Evolutionary conservation across 2,888 invertebrate genomes (phyloP).

Genomic region (Agapetus fuscipes): DNA sequence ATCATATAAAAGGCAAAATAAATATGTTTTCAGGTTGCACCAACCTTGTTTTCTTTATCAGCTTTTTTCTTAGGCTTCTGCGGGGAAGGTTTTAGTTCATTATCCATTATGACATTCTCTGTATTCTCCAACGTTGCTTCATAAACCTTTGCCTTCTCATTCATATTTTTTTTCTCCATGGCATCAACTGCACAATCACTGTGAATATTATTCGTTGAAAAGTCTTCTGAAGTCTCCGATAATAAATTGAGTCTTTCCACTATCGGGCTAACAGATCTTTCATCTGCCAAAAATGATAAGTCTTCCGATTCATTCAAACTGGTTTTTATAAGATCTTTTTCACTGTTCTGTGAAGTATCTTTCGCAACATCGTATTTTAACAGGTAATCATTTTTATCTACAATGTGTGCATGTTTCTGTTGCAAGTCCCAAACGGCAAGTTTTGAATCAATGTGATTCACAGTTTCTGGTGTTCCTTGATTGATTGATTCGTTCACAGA

Average conservation of each 20-base stretch:
- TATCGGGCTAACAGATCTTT: slow-evolving; percentile 10
- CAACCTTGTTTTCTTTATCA: slow-evolving; percentile 16
- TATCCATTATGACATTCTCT: too few species aligned
- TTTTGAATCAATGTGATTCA: slow-evolving; percentile 16
- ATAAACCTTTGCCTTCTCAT: background rate
- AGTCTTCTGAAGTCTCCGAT: background rate
- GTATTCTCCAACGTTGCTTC: too few species aligned
- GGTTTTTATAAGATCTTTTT: slow-evolving; percentile 5
- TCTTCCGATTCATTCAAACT: slow-evolving; percentile 11
- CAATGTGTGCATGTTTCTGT: slow-evolving; percentile 10
- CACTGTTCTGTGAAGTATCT: slow-evolving; percentile 10
- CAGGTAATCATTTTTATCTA: slow-evolving; percentile 9
- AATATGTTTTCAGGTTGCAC: too few species aligned
- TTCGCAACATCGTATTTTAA: slow-evolving; percentile 7
- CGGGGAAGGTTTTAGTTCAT: slow-evolving; percentile 5
- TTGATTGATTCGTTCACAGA: slow-evolving; percentile 14
- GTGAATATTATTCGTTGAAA: background rate
- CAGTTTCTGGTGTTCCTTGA: slow-evolving; percentile 7
- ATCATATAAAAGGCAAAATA: too few species aligned
- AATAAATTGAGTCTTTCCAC: background rate
- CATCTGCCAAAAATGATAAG: slow-evolving; percentile 17
- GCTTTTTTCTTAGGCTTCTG: slow-evolving; percentile 12
- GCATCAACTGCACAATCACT: background rate
- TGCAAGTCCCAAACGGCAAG: slow-evolving; percentile 18
- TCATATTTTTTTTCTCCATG: background rate